Percentiles rank a stretch among this genome's conserved stretches.
Conservation (phyloP, 2,113 vertebrate genomes). For the Cyanoramphus novaezelandiae region DNA sequence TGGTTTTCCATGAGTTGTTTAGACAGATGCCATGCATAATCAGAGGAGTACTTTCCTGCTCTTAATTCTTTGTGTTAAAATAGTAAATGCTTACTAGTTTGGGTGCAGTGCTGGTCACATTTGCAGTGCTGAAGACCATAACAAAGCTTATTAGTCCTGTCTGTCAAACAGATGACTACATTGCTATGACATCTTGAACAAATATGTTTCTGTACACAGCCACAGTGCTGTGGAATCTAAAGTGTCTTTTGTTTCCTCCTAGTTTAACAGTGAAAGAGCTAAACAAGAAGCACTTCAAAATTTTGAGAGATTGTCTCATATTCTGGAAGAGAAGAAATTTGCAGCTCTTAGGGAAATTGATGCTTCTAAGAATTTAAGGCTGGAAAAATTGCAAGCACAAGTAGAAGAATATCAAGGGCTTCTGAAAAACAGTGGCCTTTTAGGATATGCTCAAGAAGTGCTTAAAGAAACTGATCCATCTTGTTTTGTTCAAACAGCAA, state of each 20-base stretch:
- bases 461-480: slow-evolving; percentile 96
- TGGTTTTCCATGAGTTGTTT: neutral
- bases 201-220: neutral
- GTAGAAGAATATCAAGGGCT: slow-evolving; percentile 96
- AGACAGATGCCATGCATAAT: neutral
- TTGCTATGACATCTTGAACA: neutral
- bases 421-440: slow-evolving; percentile 93
- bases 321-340: slow-evolving; percentile 87
- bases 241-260: neutral
- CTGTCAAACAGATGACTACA: neutral
- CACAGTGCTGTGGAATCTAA: neutral
- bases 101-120: neutral
- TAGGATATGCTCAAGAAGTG: slow-evolving; percentile 97
- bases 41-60: neutral
- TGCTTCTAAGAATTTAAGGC: slow-evolving; percentile 79
- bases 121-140: neutral
- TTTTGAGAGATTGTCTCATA: slow-evolving; percentile 87
- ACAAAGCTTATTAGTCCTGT: neutral
- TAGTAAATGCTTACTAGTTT: neutral
- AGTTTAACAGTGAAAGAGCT: slow-evolving; percentile 91
- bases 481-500: slow-evolving; percentile 97
- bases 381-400: slow-evolving; percentile 87
- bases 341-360: slow-evolving; percentile 89
- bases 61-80: neutral
- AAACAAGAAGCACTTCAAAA: slow-evolving; percentile 83